A percentile compares a stretch with the other conserved stretches of the same genome.
Evolutionary conservation across 2,888 invertebrate genomes (phyloP).

Genomic region (Eupithecia abbreviata): DNA sequence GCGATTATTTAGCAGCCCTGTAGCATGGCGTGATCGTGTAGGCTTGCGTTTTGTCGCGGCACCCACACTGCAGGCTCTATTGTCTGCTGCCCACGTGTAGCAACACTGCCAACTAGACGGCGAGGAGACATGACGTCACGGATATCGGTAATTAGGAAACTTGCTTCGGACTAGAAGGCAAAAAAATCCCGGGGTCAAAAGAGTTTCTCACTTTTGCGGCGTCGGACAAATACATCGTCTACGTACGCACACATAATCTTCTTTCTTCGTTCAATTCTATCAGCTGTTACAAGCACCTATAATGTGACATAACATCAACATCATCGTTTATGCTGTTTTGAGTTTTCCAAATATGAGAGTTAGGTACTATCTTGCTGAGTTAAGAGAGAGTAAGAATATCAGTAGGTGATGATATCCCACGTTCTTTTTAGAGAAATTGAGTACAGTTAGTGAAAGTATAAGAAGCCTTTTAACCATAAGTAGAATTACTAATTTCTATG

Average conservation of each 20-base stretch:
- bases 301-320: too few relatives aligned
- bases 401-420: neutral
- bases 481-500: too few relatives aligned
- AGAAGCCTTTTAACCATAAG: neutral
- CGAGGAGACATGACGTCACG: conserved; percentile 71
- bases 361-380: too few relatives aligned
- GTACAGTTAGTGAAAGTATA: neutral
- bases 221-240: too few relatives aligned
- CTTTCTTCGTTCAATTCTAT: too few relatives aligned
- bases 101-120: conserved; percentile 49
- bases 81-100: conserved; percentile 69
- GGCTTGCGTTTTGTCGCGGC: conserved; percentile 71
- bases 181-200: neutral
- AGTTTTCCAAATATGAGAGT: too few relatives aligned
- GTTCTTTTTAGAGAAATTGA: neutral
- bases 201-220: neutral
- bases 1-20: conserved; percentile 44
- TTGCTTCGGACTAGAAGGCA: neutral
- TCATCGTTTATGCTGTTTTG: too few relatives aligned
- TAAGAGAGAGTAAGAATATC: too few relatives aligned
- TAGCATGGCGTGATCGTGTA: conserved; percentile 58
- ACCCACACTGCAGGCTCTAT: conserved; percentile 66
- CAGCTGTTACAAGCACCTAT: too few relatives aligned
- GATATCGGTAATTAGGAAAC: conserved; percentile 59
- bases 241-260: too few relatives aligned